Conservation (phyloP, 64 coral and sea anemone genomes). For the Montipora foliosa region DNA sequence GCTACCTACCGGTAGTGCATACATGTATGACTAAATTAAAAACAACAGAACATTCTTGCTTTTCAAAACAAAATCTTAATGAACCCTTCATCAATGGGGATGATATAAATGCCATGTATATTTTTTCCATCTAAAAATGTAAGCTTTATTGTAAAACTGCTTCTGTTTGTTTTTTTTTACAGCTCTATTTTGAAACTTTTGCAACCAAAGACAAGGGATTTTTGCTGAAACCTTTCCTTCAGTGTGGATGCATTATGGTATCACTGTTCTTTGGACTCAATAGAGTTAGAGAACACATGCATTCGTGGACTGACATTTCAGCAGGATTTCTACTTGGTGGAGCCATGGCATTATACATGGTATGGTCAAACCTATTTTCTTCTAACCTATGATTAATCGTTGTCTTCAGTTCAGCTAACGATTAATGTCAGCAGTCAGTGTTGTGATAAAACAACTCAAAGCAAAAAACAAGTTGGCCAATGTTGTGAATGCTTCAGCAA, state of each 20-base stretch:
- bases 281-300: conserved; percentile 29
- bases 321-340: conserved; percentile 42
- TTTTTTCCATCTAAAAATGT: too few species aligned
- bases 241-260: conserved; percentile 22
- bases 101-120: too few species aligned
- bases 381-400: background rate
- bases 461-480: too few species aligned
- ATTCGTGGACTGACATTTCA: conserved; percentile 57
- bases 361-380: background rate
- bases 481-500: too few species aligned
- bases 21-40: too few species aligned
- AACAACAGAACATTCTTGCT: too few species aligned
- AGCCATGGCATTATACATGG: conserved; percentile 18
- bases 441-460: too few species aligned
- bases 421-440: too few species aligned
- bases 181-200: conserved; percentile 28
- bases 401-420: too few species aligned
- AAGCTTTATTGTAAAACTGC: background rate
- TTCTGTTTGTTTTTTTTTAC: background rate
- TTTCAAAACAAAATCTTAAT: too few species aligned
- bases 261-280: conserved; percentile 36
- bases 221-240: conserved; percentile 29
- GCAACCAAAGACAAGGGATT: background rate
- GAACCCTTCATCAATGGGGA: too few species aligned
- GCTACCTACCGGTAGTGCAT: too few species aligned